phyloP scores from a whole-genome alignment of 2,888 invertebrate genomes.

The Harmothoe impar region DNA sequence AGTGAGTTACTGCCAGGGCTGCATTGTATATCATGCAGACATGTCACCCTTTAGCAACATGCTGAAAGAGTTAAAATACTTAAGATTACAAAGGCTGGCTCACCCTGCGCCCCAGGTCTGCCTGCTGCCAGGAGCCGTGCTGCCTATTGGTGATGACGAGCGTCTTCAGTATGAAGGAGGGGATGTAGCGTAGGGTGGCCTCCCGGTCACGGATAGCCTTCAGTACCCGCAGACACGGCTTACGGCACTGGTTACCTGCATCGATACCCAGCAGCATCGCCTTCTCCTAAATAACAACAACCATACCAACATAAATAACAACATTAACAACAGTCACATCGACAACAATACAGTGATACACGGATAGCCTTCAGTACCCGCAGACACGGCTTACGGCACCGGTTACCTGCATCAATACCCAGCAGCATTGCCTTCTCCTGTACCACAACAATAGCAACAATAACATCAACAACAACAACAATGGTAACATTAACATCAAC shows the following conservation, averaged over 20 bases:
- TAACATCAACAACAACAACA: too few species aligned
- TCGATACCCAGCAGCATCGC: background rate
- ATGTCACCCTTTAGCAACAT: too few species aligned
- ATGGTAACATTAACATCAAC: too few species aligned
- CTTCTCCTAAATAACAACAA: background rate
- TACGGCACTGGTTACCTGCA: background rate
- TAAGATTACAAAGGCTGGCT: too few species aligned
- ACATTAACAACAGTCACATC: too few species aligned
- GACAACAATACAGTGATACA: too few species aligned
- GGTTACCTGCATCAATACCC: background rate
- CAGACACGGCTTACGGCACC: conserved; percentile 33
- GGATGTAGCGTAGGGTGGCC: background rate
- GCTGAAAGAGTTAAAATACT: too few species aligned
- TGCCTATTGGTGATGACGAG: background rate
- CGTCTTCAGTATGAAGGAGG: conserved; percentile 6
- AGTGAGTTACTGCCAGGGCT: too few species aligned
- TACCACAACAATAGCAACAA: too few species aligned
- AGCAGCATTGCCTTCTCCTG: background rate
- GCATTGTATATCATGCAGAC: too few species aligned
- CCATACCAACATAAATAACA: too few species aligned
- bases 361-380: conserved; percentile 26
- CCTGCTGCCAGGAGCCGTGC: background rate
- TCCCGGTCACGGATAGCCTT: conserved; percentile 33
- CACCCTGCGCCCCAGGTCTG: background rate
- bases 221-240: conserved; percentile 34